A percentile compares a stretch with the other conserved stretches of the same genome.
Conservation (phyloP, 2,797 vertebrate genomes). For the Champsocephalus gunnari region DNA sequence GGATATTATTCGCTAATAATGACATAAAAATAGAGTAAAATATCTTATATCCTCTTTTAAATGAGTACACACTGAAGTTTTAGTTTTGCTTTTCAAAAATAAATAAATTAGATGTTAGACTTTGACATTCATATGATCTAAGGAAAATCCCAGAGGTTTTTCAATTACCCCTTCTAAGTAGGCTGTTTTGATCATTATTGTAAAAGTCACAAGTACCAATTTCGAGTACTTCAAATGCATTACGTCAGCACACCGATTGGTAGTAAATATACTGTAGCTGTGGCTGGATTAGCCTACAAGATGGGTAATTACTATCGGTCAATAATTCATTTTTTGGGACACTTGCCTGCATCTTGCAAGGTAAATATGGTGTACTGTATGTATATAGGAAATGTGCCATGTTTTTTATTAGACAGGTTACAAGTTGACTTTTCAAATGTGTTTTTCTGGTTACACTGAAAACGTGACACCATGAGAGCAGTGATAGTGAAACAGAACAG, state of each 20-base stretch:
- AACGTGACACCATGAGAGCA: too few species aligned
- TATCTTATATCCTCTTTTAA: slow-evolving; percentile 13
- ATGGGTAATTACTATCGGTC: neutral
- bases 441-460: too few species aligned
- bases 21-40: slow-evolving; percentile 34
- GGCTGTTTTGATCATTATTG: neutral
- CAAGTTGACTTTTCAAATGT: neutral
- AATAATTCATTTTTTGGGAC: neutral
- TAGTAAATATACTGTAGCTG: neutral
- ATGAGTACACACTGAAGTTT: neutral
- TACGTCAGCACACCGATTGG: neutral
- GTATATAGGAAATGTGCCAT: too few species aligned
- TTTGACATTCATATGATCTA: neutral
- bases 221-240: neutral
- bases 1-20: slow-evolving; percentile 43
- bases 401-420: too few species aligned
- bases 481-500: neutral
- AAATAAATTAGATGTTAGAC: slow-evolving; percentile 3
- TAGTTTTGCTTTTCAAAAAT: neutral
- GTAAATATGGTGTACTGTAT: neutral
- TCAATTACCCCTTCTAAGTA: neutral
- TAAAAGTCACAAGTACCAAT: slow-evolving; percentile 9
- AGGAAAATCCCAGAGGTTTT: neutral
- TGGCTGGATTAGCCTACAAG: neutral
- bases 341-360: neutral